Base-by-base conservation (phyloP, 2,113 vertebrate genomes). In the Orthochromis malagaraziensis region DNA sequence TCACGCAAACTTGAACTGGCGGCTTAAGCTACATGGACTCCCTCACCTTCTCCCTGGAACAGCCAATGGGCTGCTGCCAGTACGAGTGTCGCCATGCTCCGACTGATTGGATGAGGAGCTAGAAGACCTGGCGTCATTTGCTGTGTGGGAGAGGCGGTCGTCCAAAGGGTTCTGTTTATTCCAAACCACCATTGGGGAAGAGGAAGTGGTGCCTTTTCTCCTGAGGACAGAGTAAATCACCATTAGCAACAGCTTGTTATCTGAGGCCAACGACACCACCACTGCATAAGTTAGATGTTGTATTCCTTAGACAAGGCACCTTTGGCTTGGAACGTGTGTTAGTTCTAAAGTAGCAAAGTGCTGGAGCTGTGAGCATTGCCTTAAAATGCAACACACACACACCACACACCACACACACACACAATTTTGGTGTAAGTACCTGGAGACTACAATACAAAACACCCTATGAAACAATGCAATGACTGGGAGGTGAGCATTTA, bases 41-140 rank as follows among this genome's bases (percentile, higher is more conserved):
- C 19, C 97, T 97, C 92, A 99, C 98, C 98, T 98, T 95, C 97
- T 96, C 58, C 97, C 97, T 7, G 96, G 99, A 79, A 99, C 99
- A 91, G 98, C 98, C 94, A 99, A 91, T 0, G 99, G 99, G 95
- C 98, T 99, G 96, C 98, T 99, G 87, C 98, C 98, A 9, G 97
- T 95, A 84, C 97, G 97, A 31, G 97, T 95, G 91, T 96, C 95
- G 79, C 94, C 96, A 10, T 95, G 95, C 84, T 99, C 99, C 45
- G 98, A 99, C 73, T 99, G 98, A 94, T 98, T 98, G 55, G 98
- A 99, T 57, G 98, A 99, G 26, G 98, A 99, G 91, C 98, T 99
- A 88, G 98, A 99, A 85, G 98, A 98, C 92, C 95, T 97, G 57
- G 96, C 96, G 87, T 99, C 98, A 0, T 81, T 75, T 60, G 96